phyloP scores from a whole-genome alignment of 2,888 invertebrate species.

The Pandemis corylana region DNA sequence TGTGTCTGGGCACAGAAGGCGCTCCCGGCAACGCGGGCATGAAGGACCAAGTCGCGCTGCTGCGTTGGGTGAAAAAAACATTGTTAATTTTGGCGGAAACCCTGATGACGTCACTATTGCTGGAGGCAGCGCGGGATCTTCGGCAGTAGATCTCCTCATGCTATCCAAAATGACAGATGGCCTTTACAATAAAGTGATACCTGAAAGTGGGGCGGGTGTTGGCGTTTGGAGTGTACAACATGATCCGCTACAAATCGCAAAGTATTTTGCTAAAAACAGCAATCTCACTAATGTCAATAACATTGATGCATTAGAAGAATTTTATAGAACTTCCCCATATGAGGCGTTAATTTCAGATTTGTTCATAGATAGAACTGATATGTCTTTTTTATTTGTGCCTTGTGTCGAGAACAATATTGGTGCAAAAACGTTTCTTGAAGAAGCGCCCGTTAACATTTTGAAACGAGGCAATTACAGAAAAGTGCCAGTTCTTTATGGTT shows the following conservation, averaged over 20 bases:
- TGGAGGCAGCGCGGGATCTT: constrained; percentile 65
- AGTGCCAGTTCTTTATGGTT: constrained; percentile 58
- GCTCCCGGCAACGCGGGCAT: constrained; percentile 64
- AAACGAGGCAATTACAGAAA: constrained; percentile 26
- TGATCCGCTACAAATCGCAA: constrained; percentile 61
- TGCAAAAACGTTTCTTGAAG: constrained; percentile 53
- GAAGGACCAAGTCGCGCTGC: constrained; percentile 67
- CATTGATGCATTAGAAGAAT: constrained; percentile 56
- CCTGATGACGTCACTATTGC: constrained; percentile 64
- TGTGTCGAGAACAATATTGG: constrained; percentile 52
- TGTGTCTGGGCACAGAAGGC: constrained; percentile 56
- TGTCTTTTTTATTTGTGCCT: constrained; percentile 45
- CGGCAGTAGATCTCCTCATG: constrained; percentile 59
- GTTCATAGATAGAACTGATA: neutral
- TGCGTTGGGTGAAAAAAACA: constrained; percentile 66
- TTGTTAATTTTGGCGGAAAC: constrained; percentile 65
- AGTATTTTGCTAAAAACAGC: constrained; percentile 29
- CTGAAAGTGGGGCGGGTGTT: constrained; percentile 59
- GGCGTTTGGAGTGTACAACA: constrained; percentile 55
- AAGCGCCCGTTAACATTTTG: constrained; percentile 39
- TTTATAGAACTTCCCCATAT: constrained; percentile 55
- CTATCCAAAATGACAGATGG: constrained; percentile 60
- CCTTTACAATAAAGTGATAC: constrained; percentile 62
- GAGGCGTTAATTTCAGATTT: constrained; percentile 47
- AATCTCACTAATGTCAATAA: constrained; percentile 56